Evolutionary conservation across 2,888 invertebrate genomes (phyloP), one percentile per base, ranked within the genome.

Genomic region (Patella pellucida): DNA sequence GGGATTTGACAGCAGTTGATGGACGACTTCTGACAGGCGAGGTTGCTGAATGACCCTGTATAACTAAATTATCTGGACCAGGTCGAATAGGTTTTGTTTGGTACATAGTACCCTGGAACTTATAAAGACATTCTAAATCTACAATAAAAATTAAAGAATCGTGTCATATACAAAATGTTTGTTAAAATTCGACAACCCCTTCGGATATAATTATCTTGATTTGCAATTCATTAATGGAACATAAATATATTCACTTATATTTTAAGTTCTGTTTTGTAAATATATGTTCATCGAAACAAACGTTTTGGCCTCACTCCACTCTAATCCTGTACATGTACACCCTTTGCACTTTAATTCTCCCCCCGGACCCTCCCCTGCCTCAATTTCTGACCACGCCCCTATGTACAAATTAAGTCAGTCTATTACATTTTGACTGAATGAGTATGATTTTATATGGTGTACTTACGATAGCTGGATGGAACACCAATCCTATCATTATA

Each of bases 51-150:
- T 78, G 68, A n/a, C 79, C 79, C 19, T 74, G 70, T 19, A 82
- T 72, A 50, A 76, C 54, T n/a, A 82, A 69, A 50, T 76, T 75
- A 15, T 77, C 73, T 27, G 78, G 68, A 14, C 82, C 82, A 23
- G 85, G 83, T 0, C 77, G 80, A 11, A 78, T 76, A 2, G 83
- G 82, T 2, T 83, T 78, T 31, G 81, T 83, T 76, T 86, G 83
- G 73, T 86, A 86, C 72, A 83, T 82, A 52, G 85, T 85, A 41
- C 85, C 81, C 54, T 80, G 76, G 76, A 80, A 86, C 68, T 83
- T 79, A 78, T 85, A 86, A 76, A 85, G 77, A 7, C 84, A 84
- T 76, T 86, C 85, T 16, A 84, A 68, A 69, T 86, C 86, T 86
- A 82, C 50, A 82, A 80, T 69, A 71, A 0, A 41, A 41, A 9